Conservation (phyloP, 2,888 invertebrate species). For the Tineola bisselliella region DNA sequence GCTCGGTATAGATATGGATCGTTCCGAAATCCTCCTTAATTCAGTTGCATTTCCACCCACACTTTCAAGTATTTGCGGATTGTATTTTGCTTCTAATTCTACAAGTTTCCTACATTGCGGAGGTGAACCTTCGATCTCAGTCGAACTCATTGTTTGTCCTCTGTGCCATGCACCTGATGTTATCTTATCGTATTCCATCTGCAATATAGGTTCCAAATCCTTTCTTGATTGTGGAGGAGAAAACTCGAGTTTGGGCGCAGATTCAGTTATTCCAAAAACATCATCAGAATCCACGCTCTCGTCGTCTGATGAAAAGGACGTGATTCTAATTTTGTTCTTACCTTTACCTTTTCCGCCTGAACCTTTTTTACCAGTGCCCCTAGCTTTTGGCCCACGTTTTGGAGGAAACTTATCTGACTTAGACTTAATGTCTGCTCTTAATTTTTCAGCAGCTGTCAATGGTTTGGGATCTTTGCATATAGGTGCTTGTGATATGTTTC, state of each 20-base stretch:
- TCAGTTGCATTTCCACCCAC: conserved; percentile 73
- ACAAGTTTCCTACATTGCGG: conserved; percentile 75
- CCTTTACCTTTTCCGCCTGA: conserved; percentile 68
- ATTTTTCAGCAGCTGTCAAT: conserved; percentile 56
- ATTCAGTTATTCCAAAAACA: conserved; percentile 80
- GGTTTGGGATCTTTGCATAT: conserved; percentile 52
- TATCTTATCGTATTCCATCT: conserved; percentile 76
- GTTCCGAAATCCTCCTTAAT: conserved; percentile 75
- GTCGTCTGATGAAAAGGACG: conserved; percentile 80
- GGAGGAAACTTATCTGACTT: conserved; percentile 71
- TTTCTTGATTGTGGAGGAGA: conserved; percentile 80
- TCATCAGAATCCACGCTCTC: conserved; percentile 81
- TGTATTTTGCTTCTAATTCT: conserved; percentile 73
- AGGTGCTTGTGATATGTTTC: conserved; percentile 47
- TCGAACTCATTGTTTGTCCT: conserved; percentile 80
- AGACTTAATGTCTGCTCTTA: conserved; percentile 62
- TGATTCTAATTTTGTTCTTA: conserved; percentile 75
- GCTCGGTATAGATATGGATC: conserved; percentile 79
- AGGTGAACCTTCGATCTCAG: conserved; percentile 80
- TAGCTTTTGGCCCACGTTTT: conserved; percentile 71
- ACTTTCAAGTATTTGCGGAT: conserved; percentile 71
- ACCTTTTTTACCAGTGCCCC: conserved; percentile 69
- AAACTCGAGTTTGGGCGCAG: conserved; percentile 77
- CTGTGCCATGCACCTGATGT: conserved; percentile 74
- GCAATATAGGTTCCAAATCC: conserved; percentile 78